Conservation (phyloP, 2,797 vertebrate species). For the Scleropages formosus region DNA sequence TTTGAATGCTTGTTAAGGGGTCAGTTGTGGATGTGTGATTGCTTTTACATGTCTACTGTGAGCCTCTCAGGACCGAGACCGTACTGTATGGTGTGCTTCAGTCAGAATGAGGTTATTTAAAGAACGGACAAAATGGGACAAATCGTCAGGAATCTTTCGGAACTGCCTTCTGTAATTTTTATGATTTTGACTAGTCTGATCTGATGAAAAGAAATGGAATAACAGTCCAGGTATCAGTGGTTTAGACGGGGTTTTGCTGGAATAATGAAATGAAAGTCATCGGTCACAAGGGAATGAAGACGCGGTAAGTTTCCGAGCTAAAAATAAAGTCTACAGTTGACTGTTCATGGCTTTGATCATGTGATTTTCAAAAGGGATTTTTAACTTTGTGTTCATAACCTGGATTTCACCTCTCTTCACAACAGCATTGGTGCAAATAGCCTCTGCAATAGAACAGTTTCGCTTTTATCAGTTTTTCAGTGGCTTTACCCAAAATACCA, state of each 20-base stretch:
- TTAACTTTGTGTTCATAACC: slow-evolving; percentile 55
- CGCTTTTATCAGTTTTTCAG: slow-evolving; percentile 47
- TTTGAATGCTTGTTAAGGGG: slow-evolving; percentile 2
- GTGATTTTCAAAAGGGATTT: slow-evolving; percentile 13
- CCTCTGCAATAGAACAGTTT: background rate
- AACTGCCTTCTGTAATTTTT: background rate
- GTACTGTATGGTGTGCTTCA: slow-evolving; percentile 1
- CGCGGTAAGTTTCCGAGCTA: background rate
- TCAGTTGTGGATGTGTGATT: slow-evolving; percentile 7
- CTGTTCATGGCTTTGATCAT: slow-evolving; percentile 14
- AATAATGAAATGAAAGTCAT: slow-evolving; percentile 10
- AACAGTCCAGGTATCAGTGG: background rate
- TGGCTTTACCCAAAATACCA: slow-evolving; percentile 75
- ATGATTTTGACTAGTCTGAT: background rate
- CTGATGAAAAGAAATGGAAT: background rate
- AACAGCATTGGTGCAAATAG: slow-evolving; percentile 14
- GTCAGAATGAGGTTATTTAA: slow-evolving; percentile 8
- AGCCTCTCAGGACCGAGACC: slow-evolving; percentile 9
- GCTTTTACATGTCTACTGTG: slow-evolving; percentile 21
- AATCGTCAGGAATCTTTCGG: background rate
- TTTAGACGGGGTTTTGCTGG: background rate
- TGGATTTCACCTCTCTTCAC: background rate
- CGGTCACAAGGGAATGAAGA: background rate
- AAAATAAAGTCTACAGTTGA: slow-evolving; percentile 5
- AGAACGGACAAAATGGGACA: slow-evolving; percentile 9